phyloP scores from a whole-genome alignment of 2,888 invertebrate genomes.

The Caenorhabditis drosophilae region DNA sequence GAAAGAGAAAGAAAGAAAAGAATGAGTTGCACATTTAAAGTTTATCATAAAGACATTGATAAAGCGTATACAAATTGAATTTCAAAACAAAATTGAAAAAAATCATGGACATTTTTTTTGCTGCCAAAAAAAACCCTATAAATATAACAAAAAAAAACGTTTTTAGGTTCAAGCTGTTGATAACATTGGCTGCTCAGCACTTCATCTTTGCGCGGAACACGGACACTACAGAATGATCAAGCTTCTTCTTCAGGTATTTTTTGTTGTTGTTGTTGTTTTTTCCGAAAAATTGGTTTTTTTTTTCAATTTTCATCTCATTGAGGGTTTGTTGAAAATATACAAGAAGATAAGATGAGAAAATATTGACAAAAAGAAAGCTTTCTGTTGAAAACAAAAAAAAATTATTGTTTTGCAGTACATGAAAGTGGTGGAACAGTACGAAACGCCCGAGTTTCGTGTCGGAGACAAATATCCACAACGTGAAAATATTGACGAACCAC shows the following conservation, averaged over 20 bases:
- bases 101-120: too few relatives aligned
- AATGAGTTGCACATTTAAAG: too few relatives aligned
- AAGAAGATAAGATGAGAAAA: background rate
- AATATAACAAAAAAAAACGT: background rate
- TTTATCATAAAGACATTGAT: too few relatives aligned
- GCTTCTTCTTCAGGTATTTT: constrained; percentile 57
- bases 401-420: constrained; percentile 51
- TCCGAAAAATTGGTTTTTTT: too few relatives aligned
- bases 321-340: too few relatives aligned
- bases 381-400: too few relatives aligned
- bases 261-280: background rate
- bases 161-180: constrained; percentile 77
- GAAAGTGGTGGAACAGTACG: constrained; percentile 54
- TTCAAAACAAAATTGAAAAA: too few relatives aligned
- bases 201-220: constrained; percentile 85
- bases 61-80: too few relatives aligned
- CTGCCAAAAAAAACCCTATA: too few relatives aligned
- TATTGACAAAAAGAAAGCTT: background rate
- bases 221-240: constrained; percentile 68
- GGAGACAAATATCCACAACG: constrained; percentile 63
- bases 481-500: constrained; percentile 78
- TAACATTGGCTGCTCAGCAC: constrained; percentile 83
- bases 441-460: constrained; percentile 41
- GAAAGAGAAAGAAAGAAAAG: too few relatives aligned
- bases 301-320: too few relatives aligned